Conservation (phyloP, 2,888 invertebrate species). For the Hedya salicella region DNA sequence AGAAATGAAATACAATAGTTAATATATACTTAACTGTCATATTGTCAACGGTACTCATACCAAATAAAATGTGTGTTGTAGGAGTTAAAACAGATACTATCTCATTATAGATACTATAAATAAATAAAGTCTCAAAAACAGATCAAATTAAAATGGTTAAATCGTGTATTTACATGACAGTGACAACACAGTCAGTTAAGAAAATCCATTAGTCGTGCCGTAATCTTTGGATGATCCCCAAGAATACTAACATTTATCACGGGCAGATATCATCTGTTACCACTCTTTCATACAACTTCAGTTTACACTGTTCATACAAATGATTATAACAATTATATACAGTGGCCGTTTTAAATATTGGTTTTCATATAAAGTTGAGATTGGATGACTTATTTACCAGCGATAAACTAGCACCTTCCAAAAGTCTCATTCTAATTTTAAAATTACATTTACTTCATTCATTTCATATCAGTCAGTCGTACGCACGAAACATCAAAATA, state of each 20-base stretch:
- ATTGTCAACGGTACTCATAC: too few relatives aligned
- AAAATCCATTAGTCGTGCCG: neutral
- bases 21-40: too few relatives aligned
- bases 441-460: neutral
- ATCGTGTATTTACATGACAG: neutral
- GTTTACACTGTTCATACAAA: too few relatives aligned
- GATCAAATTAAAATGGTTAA: too few relatives aligned
- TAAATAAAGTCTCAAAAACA: too few relatives aligned
- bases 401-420: slow-evolving; percentile 12
- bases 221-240: neutral
- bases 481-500: neutral
- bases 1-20: too few relatives aligned
- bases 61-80: too few relatives aligned
- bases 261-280: neutral
- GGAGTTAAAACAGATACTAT: too few relatives aligned
- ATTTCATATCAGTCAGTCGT: slow-evolving; percentile 19
- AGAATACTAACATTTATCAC: slow-evolving; percentile 9
- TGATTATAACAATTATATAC: too few relatives aligned
- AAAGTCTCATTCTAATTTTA: neutral
- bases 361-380: too few relatives aligned
- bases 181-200: neutral
- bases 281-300: neutral
- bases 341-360: too few relatives aligned
- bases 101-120: too few relatives aligned
- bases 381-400: neutral